phyloP scores from a whole-genome alignment of 2,888 invertebrate species.

The Horisme vitalbata region DNA sequence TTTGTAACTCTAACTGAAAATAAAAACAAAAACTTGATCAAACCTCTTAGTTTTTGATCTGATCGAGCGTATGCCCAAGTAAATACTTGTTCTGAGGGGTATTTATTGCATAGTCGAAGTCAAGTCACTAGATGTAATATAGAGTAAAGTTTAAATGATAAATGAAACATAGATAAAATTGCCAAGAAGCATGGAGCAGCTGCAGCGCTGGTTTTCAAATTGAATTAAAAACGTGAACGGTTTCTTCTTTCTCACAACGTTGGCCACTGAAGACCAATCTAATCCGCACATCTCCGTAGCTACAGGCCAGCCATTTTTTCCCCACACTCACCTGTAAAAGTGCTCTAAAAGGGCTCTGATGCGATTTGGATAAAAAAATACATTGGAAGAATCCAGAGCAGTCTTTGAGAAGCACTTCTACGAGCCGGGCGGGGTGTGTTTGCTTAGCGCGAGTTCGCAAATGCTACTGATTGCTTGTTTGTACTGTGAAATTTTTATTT shows the following conservation, averaged over 20 bases:
- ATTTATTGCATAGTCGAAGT: too few species aligned
- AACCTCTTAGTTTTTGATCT: too few species aligned
- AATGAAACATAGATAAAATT: too few species aligned
- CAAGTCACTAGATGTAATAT: too few species aligned
- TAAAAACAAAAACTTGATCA: too few species aligned
- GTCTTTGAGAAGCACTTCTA: constrained; percentile 67
- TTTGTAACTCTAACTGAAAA: too few species aligned
- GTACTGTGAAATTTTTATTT: constrained; percentile 71
- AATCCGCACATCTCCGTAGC: constrained; percentile 6
- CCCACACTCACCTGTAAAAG: constrained; percentile 38
- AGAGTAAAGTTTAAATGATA: too few species aligned
- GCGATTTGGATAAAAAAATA: constrained; percentile 57
- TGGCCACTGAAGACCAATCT: constrained; percentile 12
- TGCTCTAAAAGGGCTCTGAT: constrained; percentile 43
- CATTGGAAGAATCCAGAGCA: constrained; percentile 54
- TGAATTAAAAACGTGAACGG: too few species aligned
- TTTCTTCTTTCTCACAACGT: constrained; percentile 2
- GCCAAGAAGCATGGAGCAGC: too few species aligned
- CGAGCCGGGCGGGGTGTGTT: constrained; percentile 54
- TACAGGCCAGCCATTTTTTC: constrained; percentile 29
- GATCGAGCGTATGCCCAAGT: too few species aligned
- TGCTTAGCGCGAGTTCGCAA: constrained; percentile 69
- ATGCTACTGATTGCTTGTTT: constrained; percentile 79
- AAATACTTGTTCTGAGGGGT: too few species aligned
- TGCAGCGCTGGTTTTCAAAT: too few species aligned